Evolutionary conservation across 1,140 invertebrate species (phyloP).

Genomic region (Chlorops oryzae): DNA sequence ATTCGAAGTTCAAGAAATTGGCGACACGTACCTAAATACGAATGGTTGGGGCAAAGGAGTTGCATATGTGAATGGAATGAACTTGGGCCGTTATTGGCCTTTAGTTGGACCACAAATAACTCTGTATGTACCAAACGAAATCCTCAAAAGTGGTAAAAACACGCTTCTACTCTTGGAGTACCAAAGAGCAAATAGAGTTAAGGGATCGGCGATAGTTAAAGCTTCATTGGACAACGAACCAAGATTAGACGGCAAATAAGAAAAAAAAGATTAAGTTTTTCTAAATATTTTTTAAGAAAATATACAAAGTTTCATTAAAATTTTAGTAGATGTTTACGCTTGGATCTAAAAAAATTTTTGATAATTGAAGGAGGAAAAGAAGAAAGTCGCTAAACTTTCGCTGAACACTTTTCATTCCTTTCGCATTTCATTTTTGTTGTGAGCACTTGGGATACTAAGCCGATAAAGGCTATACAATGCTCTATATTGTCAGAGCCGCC

Average conservation of each 20-base stretch:
- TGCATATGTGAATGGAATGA: slow-evolving; percentile 65
- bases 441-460: too few relatives aligned
- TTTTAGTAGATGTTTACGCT: too few relatives aligned
- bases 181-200: slow-evolving; percentile 35
- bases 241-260: slow-evolving; percentile 25
- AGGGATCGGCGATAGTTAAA: slow-evolving; percentile 15
- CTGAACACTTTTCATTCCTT: too few relatives aligned
- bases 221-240: slow-evolving; percentile 35
- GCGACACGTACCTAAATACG: slow-evolving; percentile 62
- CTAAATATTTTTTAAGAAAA: too few relatives aligned
- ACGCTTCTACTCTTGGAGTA: slow-evolving; percentile 49
- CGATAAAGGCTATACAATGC: too few relatives aligned
- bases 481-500: too few relatives aligned
- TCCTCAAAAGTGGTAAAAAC: slow-evolving; percentile 49
- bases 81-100: slow-evolving; percentile 76
- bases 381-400: too few relatives aligned
- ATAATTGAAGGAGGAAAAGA: too few relatives aligned
- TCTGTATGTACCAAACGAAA: slow-evolving; percentile 61
- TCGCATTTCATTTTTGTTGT: too few relatives aligned
- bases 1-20: slow-evolving; percentile 41
- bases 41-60: slow-evolving; percentile 67
- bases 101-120: slow-evolving; percentile 68
- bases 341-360: too few relatives aligned
- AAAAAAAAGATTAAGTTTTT: too few relatives aligned
- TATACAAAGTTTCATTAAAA: too few relatives aligned